A percentile compares a stretch with the other conserved stretches of the same genome.
These are phyloP conservation scores for Hypsibius dujardini DNA, from an alignment of 1,140 invertebrate species.

Conservation along the genomic window DNA sequence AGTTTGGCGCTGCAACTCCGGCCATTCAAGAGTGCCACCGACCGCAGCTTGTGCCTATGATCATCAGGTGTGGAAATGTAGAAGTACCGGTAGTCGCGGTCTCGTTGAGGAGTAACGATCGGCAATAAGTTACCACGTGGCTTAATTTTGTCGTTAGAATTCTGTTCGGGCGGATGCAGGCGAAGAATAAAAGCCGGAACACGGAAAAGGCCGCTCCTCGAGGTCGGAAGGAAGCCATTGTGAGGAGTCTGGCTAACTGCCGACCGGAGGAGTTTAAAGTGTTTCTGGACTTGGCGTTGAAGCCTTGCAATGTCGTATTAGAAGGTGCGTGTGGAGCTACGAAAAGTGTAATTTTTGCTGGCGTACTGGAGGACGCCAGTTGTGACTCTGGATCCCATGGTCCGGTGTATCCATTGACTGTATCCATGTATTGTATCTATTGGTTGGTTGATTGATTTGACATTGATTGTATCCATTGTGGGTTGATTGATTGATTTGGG, in stretches of 20 bases:
- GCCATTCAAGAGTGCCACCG: constrained; percentile 51
- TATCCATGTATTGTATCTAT: too few relatives aligned
- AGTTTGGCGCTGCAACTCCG: not conserved
- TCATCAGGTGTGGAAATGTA: constrained; percentile 46
- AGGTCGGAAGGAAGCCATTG: constrained; percentile 34
- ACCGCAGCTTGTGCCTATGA: constrained; percentile 51
- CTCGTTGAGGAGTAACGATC: too few relatives aligned
- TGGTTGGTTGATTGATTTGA: too few relatives aligned
- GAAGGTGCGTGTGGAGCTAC: too few relatives aligned
- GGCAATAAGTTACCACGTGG: too few relatives aligned
- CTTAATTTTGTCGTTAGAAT: constrained; percentile 22
- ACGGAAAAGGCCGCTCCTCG: constrained; percentile 34
- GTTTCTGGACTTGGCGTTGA: constrained; percentile 67
- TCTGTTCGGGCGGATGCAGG: constrained; percentile 20
- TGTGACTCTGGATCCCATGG: too few relatives aligned
- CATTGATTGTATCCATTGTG: too few relatives aligned
- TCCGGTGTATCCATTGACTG: too few relatives aligned
- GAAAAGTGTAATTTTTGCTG: constrained; percentile 11
- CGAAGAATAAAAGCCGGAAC: constrained; percentile 16
- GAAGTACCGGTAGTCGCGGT: constrained; percentile 22
- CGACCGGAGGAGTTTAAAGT: constrained; percentile 52
- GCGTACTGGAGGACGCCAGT: not conserved
- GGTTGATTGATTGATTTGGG: too few relatives aligned
- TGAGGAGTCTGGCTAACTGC: constrained; percentile 65
- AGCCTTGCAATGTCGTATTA: constrained; percentile 41